Evolutionary conservation across 37 sponge, comb jelly and placozoan genomes (phyloP).

Genomic region (Oscarella lobularis): DNA sequence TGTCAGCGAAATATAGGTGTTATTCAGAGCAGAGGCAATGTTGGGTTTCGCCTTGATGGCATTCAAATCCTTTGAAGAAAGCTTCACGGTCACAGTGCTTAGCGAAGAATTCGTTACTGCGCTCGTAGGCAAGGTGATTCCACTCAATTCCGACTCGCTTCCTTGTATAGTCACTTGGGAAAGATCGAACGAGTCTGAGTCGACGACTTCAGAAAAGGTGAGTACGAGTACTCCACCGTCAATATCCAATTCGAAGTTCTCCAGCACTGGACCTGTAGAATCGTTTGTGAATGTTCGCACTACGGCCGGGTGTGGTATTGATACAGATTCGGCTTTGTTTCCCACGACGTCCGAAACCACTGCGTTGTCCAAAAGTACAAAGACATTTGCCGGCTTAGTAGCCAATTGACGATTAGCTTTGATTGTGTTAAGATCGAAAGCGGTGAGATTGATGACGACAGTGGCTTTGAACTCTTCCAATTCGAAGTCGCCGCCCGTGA

Average conservation of each 20-base stretch:
- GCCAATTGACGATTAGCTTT: constrained; percentile 42
- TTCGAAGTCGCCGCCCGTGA: constrained; percentile 18
- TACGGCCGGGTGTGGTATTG: not conserved
- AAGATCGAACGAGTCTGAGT: constrained; percentile 21
- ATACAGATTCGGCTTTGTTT: not conserved
- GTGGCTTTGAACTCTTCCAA: constrained; percentile 19
- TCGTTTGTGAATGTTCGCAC: constrained; percentile 32
- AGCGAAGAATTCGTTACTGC: not conserved
- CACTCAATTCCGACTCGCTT: not conserved
- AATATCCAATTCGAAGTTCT: constrained; percentile 47
- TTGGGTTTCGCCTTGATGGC: constrained; percentile 40
- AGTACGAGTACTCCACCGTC: constrained; percentile 45
- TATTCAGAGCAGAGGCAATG: constrained; percentile 31
- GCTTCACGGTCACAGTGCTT: constrained; percentile 12
- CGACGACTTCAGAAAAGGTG: constrained; percentile 50
- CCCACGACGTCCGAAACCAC: constrained; percentile 17
- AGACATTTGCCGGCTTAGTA: constrained; percentile 30
- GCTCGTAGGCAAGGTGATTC: not conserved
- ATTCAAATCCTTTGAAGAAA: constrained; percentile 44
- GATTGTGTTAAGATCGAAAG: constrained; percentile 48
- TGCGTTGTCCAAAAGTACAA: constrained; percentile 24
- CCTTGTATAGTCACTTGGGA: not conserved
- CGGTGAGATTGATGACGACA: constrained; percentile 26
- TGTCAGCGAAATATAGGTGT: constrained; percentile 32
- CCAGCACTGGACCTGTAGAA: constrained; percentile 33